These are phyloP conservation scores for Conops quadrifasciatus DNA, from an alignment of 2,888 invertebrate species.

Conservation along the genomic window DNA sequence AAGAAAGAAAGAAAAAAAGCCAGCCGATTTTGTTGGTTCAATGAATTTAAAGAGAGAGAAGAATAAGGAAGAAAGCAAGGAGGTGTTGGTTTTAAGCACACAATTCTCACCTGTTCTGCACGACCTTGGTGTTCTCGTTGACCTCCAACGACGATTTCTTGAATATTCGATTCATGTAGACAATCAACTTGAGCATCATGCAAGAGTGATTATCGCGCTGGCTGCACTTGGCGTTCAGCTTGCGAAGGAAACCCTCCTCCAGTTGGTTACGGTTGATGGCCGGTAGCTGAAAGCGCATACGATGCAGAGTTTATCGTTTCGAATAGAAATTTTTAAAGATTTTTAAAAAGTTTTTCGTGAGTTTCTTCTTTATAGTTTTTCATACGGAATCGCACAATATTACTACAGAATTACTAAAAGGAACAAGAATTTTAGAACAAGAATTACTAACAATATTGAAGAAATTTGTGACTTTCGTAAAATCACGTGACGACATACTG, in stretches of 20 bases:
- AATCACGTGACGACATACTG: too few relatives aligned
- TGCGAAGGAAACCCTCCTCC: constrained; percentile 78
- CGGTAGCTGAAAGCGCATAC: constrained; percentile 64
- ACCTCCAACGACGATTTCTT: constrained; percentile 82
- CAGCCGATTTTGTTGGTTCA: too few relatives aligned
- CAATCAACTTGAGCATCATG: constrained; percentile 82
- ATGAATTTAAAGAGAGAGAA: too few relatives aligned
- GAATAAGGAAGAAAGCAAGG: too few relatives aligned
- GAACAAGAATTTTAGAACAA: too few relatives aligned
- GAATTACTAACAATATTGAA: too few relatives aligned
- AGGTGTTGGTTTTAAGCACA: background rate
- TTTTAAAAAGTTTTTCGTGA: too few relatives aligned
- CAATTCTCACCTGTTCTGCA: constrained; percentile 71
- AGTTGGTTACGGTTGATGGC: constrained; percentile 60
- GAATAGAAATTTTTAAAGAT: background rate
- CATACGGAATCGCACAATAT: too few relatives aligned
- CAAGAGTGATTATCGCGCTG: constrained; percentile 82
- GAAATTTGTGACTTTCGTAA: too few relatives aligned
- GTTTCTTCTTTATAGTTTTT: too few relatives aligned
- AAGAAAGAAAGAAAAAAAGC: constrained; percentile 11
- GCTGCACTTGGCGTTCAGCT: constrained; percentile 80
- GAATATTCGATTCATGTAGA: constrained; percentile 82
- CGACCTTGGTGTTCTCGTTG: constrained; percentile 79
- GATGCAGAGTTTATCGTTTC: background rate
- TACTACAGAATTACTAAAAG: too few relatives aligned